Evolutionary conservation across 2,888 invertebrate genomes (phyloP), one percentile per base, ranked within the genome.

Genomic region (Cerastoderma edule): DNA sequence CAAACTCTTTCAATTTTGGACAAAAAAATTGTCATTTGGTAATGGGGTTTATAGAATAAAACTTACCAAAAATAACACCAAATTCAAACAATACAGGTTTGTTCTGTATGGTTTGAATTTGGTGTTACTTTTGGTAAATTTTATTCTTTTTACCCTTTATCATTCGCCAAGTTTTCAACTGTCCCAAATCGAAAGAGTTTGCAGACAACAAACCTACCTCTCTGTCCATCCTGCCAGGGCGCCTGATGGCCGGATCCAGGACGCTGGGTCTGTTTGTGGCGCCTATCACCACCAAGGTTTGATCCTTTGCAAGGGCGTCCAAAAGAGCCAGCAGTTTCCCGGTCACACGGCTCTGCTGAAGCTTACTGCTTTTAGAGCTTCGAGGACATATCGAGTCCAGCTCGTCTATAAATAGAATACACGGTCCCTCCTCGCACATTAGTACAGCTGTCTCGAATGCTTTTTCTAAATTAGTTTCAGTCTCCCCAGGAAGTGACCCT

Each of bases 201-300:
- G n/a, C n/a, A n/a, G n/a, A n/a, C n/a, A n/a, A n/a, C n/a, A n/a
- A 39, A n/a, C 67, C 53, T 69, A 95, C 94, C 91, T 95, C 95
- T 77, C 93, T 92, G 78, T 94, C 94, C 83, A 95, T 93, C 50
- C 95, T 92, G 0, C 94, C 94, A 10, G 94, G 93, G 60, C 94
- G 92, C 67, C 94, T 92, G 0, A 94, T 84, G 16, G 93, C 91
- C 13, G 93, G 89, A 85, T 94, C 94, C 16, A 95, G 80, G 19
- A 90, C 87, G 72, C 94, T 93, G 0, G 94, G 93, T 54, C 93
- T 89, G 68, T 94, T 94, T 4, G 94, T 94, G 5, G 95, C 94
- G 28, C 93, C 95, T 67, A 95, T 91, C 2, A 95, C 93, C 27
- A 94, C 85, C 13, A 95, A 87, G 33, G 85, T 93, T 89, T 28